These are phyloP conservation scores for Cyprinodon variegatus DNA, from an alignment of 2,113 vertebrate species.

Conservation along the genomic window DNA sequence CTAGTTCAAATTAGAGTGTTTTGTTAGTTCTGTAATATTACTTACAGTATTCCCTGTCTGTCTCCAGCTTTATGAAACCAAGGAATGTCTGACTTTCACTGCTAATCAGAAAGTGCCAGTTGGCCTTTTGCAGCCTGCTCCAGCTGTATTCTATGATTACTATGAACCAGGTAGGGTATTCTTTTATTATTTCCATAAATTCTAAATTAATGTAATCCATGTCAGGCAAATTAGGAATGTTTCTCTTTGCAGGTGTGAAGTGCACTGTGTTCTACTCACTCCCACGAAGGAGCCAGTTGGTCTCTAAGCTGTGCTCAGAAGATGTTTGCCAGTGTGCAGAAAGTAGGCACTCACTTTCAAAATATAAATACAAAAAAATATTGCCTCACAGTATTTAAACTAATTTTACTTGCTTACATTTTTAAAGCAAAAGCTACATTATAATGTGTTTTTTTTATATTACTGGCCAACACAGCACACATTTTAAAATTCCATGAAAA, in stretches of 20 bases:
- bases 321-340: constrained; percentile 88
- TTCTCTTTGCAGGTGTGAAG: constrained; percentile 71
- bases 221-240: background rate
- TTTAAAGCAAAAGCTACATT: background rate
- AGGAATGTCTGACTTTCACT: constrained; percentile 80
- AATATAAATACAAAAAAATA: background rate
- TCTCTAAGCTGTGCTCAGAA: constrained; percentile 82
- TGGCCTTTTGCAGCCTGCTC: constrained; percentile 85
- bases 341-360: constrained; percentile 71
- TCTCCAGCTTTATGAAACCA: constrained; percentile 53
- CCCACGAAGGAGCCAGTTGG: constrained; percentile 78
- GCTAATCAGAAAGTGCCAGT: constrained; percentile 80
- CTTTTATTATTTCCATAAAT: background rate
- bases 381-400: background rate
- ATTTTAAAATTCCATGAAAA: too few species aligned
- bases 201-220: background rate
- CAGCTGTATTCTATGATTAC: constrained; percentile 86
- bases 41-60: constrained; percentile 15
- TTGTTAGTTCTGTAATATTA: background rate
- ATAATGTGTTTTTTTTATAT: too few species aligned
- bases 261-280: constrained; percentile 85
- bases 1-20: background rate
- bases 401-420: background rate
- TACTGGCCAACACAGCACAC: too few species aligned
- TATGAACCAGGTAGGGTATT: constrained; percentile 84